Base-by-base conservation (phyloP, 2,113 vertebrate genomes). In the Rhinolophus sinicus region DNA sequence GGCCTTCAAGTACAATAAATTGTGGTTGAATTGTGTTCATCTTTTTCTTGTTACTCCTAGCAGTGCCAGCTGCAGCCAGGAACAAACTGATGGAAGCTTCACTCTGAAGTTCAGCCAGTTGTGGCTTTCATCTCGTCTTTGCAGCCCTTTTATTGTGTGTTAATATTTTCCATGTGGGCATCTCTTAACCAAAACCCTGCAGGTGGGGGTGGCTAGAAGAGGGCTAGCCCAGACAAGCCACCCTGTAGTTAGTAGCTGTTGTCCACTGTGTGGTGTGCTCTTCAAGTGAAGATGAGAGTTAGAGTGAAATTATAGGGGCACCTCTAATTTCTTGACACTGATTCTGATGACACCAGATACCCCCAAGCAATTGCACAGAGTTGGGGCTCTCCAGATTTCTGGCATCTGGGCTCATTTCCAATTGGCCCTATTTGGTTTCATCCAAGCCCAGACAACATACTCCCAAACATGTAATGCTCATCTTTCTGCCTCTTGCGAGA, bases 151-250 rank as follows among this genome's bases (percentile, higher is more conserved):
- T 87, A 90, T 88, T 97, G 89, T 90, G n/a, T 88, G 54, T 77
- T 93, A 96, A 93, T 96, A 93, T 77, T 96, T 90, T 88, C 60
- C 86, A 88, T 67, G 47, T 88, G 67, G 9, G 3, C 54, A 35
- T 81, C 33, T 76, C 33, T 90, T 22, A 93, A 78, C 12, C 56
- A 93, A 90, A 93, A 1, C 8, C 12, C 22, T 82, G 16, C 21
- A 58, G 47, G 22, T 93, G 9, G 33, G 38, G 8, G 28, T 93
- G 40, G 16, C 38, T 93, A 87, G 26, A 93, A 70, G 77, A 77
- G 18, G 15, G 15, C 44, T 77, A 60, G 18, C 14, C 11, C 33
- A 67, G n/a, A 38, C 8, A 96, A 93, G 15, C 13, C 26, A 78
- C 56, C 5, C 2, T 90, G 21, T 77, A 72, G 7, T 83, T 78